Conservation (phyloP, 2,888 invertebrate species). For the Apoda limacodes region DNA sequence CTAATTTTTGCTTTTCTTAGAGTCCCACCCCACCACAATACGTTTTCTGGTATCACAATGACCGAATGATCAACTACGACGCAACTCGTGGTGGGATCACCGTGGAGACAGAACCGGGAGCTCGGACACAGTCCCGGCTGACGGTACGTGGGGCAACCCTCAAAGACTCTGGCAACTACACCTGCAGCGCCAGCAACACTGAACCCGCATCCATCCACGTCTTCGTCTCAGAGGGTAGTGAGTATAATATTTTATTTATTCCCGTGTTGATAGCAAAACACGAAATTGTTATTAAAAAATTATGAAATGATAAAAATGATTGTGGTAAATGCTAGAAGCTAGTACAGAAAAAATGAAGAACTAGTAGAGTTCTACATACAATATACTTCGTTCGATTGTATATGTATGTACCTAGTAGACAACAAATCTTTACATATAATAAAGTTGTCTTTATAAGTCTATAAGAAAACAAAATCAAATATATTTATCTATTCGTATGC, state of each 20-base stretch:
- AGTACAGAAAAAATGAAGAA: too few relatives aligned
- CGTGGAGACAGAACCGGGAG: conserved; percentile 89
- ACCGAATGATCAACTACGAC: conserved; percentile 94
- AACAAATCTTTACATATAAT: too few relatives aligned
- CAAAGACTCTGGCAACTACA: conserved; percentile 91
- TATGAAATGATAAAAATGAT: too few relatives aligned
- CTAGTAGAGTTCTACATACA: too few relatives aligned
- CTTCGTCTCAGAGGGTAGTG: conserved; percentile 89
- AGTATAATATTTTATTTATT: conserved; percentile 24
- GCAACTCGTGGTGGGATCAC: conserved; percentile 82
- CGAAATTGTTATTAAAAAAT: too few relatives aligned
- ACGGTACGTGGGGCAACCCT: conserved; percentile 88
- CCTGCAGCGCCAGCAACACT: conserved; percentile 91
- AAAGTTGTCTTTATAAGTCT: too few relatives aligned
- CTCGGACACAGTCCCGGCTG: conserved; percentile 86
- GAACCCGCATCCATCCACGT: conserved; percentile 91
- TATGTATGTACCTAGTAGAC: too few relatives aligned
- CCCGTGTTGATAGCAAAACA: too few relatives aligned
- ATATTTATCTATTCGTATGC: too few relatives aligned
- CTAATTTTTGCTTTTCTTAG: too few relatives aligned
- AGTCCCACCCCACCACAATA: conserved; percentile 94
- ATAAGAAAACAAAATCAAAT: too few relatives aligned
- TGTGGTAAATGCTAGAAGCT: too few relatives aligned
- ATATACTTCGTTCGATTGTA: background rate
- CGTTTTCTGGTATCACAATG: conserved; percentile 97